phyloP scores from a whole-genome alignment of 1,140 invertebrate species.

The Aphidius ervi region DNA sequence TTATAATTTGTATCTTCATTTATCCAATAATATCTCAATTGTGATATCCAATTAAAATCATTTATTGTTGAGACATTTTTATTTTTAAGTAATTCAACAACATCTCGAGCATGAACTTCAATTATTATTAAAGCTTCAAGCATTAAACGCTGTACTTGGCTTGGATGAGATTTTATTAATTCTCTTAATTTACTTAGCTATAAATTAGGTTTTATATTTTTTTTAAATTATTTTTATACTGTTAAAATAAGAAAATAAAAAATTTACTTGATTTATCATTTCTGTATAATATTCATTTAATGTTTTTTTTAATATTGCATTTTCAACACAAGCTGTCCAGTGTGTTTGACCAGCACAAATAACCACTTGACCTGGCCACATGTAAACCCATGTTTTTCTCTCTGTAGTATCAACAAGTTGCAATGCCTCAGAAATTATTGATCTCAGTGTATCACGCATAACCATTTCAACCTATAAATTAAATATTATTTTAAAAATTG shows the following conservation, averaged over 20 bases:
- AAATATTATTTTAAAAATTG: not conserved
- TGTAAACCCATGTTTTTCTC: constrained; percentile 66
- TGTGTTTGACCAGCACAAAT: constrained; percentile 63
- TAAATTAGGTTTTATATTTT: not conserved
- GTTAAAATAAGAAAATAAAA: not conserved
- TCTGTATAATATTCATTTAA: constrained; percentile 50
- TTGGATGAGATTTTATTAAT: constrained; percentile 63
- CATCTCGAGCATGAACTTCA: constrained; percentile 68
- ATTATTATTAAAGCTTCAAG: constrained; percentile 64
- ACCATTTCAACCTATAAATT: constrained; percentile 59
- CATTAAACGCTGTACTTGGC: constrained; percentile 64
- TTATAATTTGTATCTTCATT: constrained; percentile 39
- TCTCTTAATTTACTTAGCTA: constrained; percentile 64
- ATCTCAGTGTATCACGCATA: constrained; percentile 62
- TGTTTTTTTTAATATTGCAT: constrained; percentile 49
- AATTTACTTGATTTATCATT: constrained; percentile 44
- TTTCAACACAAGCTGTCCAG: constrained; percentile 62
- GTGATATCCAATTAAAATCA: constrained; percentile 80
- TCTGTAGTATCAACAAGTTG: constrained; percentile 45
- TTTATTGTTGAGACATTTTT: constrained; percentile 60
- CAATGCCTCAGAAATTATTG: constrained; percentile 56
- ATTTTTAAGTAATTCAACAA: constrained; percentile 60
- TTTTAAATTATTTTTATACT: not conserved
- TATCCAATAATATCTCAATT: constrained; percentile 69
- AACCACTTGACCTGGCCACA: constrained; percentile 74